Base-by-base conservation (phyloP, 2,113 vertebrate species). In the Polypterus bichir region DNA sequence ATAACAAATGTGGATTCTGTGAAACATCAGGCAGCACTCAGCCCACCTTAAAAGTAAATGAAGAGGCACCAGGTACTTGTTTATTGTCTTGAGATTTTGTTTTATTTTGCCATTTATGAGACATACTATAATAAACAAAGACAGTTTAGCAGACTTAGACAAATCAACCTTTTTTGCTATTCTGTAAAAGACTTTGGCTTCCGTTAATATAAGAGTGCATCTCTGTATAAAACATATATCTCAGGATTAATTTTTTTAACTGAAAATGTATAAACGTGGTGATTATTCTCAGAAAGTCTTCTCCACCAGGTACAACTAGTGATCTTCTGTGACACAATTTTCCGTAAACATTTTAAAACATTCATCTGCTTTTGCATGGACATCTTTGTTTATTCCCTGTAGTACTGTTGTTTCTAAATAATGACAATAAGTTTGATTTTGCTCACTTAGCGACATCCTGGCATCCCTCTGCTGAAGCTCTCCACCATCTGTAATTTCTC, bases 391-490 rank as follows among this genome's bases (percentile, higher is more conserved):
- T 59, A 59, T 62, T 69, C 48, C 2, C 60, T 4, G 7, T 69
- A 3, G 52, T 27, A 27, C 77, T 70, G 71, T 73, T 73, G 76
- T 68, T 47, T 0, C 0, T 61, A 59, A 44, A 0, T 1, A 27
- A 27, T 52, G 4, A 10, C 51, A 8, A 8, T 52, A 7, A 3
- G 51, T 8, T 7, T 8, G 51, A 52, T 49, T 3, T 55, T 44
- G 3, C 60, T 57, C 44, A 48, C 65, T 49, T 3, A 66, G 72
- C 54, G 72, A 0, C 0, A 58, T 72, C 61, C 57, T 5, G 47
- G 68, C 65, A 8, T 54, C 64, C 5, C 54, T 67, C 60, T 70
- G 46, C 57, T 72, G 73, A 64, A 68, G 57, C 73, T 71, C 74
- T 73, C 71, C 70, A 60, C 65, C 69, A 59, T 65, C 62, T 62